Evolutionary conservation across 2,888 invertebrate species (phyloP), one percentile per base, ranked within the genome.

Genomic region (Lithophane leautieri): DNA sequence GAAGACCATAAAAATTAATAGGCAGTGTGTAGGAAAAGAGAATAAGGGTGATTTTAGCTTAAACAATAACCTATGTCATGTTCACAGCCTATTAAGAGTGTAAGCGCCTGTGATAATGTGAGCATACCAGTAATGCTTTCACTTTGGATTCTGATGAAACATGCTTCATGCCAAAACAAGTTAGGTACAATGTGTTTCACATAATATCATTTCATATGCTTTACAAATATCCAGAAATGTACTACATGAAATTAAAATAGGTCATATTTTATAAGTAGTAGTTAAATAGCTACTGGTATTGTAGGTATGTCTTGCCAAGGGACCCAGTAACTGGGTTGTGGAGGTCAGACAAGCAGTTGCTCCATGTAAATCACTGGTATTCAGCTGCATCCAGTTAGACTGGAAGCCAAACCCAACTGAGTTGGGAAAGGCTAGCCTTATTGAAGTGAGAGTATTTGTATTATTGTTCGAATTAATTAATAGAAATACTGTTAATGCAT

Each of bases 111-210:
- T 90, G 86, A 91, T 92, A 92, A 91, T 91, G 90, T 90, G 89
- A 90, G 88, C 92, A 93, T 92, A 92, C 91, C 90, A 90, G 86
- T 89, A 88, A 82, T 92, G 92, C 95, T 95, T 95, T 95, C 95
- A 95, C 95, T 94, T 93, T 83, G 87, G 72, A 84, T 85, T 84
- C 84, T 88, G 83, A 88, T 90, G 89, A 90, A 91, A 89, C 89
- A 88, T 89, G 86, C 86, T 84, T 70, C 66, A 73, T 56, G 52
- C 25, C 71, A 63, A 86, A 74, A 78, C 70, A 60, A 80, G 56
- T 79, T 72, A 62, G 34, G 66, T 70, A 71, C 68, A 76, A 73
- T 72, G 78, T 78, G 66, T 73, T 79, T 54, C 72, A 65, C 12
- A 54, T 44, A 34, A 34, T n/a, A 61, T 40, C 7, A 56, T 50